Evolutionary conservation across 2,113 vertebrate species (phyloP).

Genomic region (Ammodramus savannarum): DNA sequence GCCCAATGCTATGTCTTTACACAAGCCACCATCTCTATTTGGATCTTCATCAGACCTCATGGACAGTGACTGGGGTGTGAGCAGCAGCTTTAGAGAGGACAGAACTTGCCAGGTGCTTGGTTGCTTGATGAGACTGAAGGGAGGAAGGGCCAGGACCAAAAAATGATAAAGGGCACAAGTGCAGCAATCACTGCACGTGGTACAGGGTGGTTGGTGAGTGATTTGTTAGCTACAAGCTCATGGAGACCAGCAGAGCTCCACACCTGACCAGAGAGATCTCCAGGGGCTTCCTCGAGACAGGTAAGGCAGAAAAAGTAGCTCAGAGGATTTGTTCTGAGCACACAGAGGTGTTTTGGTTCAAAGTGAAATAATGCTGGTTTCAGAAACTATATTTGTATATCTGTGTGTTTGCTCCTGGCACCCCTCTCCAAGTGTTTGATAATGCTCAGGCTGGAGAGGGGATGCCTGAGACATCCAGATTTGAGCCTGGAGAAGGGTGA

Average conservation of each 20-base stretch:
- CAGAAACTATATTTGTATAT: fast-evolving
- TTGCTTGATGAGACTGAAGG: not conserved
- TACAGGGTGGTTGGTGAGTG: not conserved
- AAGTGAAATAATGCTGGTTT: not conserved
- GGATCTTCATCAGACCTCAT: no score
- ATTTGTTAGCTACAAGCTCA: fast-evolving
- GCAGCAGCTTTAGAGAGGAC: not conserved
- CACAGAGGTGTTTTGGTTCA: not conserved
- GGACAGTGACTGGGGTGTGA: not conserved
- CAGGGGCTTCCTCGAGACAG: not conserved
- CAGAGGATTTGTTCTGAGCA: not conserved
- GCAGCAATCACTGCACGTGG: not conserved
- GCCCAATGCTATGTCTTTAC: fast-evolving
- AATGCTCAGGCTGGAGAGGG: not conserved
- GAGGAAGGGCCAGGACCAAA: not conserved
- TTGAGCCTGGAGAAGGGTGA: not conserved
- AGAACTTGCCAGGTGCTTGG: not conserved
- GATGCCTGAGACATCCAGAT: not conserved
- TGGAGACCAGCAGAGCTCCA: not conserved
- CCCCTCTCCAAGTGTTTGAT: not conserved
- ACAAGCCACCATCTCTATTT: not conserved
- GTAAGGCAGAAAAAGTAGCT: not conserved
- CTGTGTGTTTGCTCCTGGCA: not conserved
- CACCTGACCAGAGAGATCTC: not conserved
- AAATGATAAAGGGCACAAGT: not conserved